Evolutionary conservation across 2,113 vertebrate genomes (phyloP).

Genomic region (Melanotaenia duboulayi): DNA sequence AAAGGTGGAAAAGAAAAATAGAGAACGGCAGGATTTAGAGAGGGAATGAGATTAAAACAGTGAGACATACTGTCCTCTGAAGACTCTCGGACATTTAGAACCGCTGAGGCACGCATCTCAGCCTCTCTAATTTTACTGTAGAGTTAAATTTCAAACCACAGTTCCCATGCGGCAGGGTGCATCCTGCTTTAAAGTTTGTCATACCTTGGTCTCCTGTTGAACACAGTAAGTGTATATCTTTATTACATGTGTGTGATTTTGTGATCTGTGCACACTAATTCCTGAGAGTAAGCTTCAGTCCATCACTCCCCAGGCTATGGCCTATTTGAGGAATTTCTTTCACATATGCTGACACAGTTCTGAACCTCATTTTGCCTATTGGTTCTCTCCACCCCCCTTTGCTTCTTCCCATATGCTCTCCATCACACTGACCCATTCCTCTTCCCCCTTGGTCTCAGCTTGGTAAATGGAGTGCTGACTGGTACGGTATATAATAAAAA

Average conservation of each 20-base stretch:
- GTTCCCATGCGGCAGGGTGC: conserved; percentile 26
- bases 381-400: conserved; percentile 7
- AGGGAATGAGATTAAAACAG: conserved; percentile 8
- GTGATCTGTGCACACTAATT: conserved; percentile 34
- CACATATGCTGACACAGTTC: conserved; percentile 77
- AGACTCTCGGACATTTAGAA: conserved; percentile 70
- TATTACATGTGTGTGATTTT: conserved; percentile 29
- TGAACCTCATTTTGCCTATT: conserved; percentile 34
- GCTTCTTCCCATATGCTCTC: conserved; percentile 37
- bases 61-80: conserved; percentile 33
- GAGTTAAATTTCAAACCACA: conserved; percentile 76
- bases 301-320: conserved; percentile 67
- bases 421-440: conserved; percentile 9
- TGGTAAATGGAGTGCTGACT: conserved; percentile 61
- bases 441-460: conserved; percentile 17
- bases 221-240: conserved; percentile 9
- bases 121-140: conserved; percentile 79
- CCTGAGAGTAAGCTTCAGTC: conserved; percentile 42
- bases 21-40: conserved; percentile 18
- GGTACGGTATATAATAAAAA: conserved; percentile 50
- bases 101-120: conserved; percentile 68
- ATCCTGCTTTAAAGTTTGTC: conserved; percentile 53
- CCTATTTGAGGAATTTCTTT: conserved; percentile 73
- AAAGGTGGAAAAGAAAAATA: neutral
- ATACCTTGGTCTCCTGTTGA: conserved; percentile 7